Evolutionary conservation across 2,113 vertebrate species (phyloP), one percentile per base, ranked within the genome.

Genomic region (Elachura formosa): DNA sequence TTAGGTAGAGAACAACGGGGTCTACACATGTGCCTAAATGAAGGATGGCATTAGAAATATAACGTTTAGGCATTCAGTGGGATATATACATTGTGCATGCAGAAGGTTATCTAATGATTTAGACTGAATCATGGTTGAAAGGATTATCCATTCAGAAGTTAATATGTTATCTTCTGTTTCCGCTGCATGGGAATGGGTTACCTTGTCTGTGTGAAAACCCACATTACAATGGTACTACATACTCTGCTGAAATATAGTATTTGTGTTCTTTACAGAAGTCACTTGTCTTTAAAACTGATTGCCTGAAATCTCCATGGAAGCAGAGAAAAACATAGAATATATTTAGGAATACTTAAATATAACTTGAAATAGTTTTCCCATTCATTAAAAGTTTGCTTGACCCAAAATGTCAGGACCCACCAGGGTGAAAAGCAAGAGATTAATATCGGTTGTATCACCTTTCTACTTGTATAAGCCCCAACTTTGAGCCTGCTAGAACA

Each of bases 371-470:
- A 93, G 19, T 76, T 93, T 92, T 78, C 49, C 40, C 34, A 78
- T 93, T 93, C 66, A 75, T 92, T 96, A 77, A 73, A 93, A 89
- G 67, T 95, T 94, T 92, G 68, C 67, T 89, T 91, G 92, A 90
- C 81, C 85, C 68, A 92, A 87, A 96, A 89, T 95, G 82, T 96
- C 93, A 95, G 83, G 94, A 78, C 79, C 69, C 52, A 90, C 91
- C 72, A 89, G 69, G 26, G 69, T 76, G 84, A 91, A 94, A 88
- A 83, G 31, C 64, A 90, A 84, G 80, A 91, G 84, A 94, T 79
- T 10, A 73, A 74, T 93, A 87, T 74, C 95, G 93, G 74, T 79
- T 91, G 89, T 94, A 91, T 93, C 93, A 92, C 91, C 94, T 96
- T 97, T 95, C 87, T 81, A 51, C 46, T 89, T 2, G 3, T 62